phyloP scores from a whole-genome alignment of 2,888 invertebrate species.

The Lycocerus yunnanus region DNA sequence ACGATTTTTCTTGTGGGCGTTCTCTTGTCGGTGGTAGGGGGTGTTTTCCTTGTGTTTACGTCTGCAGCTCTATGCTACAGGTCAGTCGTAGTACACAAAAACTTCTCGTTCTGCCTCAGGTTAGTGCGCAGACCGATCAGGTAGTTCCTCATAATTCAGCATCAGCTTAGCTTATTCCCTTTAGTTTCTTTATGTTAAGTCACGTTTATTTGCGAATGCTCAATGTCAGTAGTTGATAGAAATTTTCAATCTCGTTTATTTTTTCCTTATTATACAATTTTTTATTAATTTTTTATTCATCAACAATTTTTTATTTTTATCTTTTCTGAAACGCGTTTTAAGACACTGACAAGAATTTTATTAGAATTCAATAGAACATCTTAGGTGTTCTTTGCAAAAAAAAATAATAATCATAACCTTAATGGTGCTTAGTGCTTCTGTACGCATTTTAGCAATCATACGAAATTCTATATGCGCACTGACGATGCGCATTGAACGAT shows the following conservation, averaged over 20 bases:
- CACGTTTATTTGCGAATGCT: slow-evolving; percentile 34
- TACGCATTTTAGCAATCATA: not conserved
- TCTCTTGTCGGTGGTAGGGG: slow-evolving; percentile 98
- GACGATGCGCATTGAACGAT: not conserved
- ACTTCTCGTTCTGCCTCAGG: slow-evolving; percentile 98
- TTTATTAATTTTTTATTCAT: not conserved
- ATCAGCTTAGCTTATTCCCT: slow-evolving; percentile 50
- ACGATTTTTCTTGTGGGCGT: slow-evolving; percentile 97
- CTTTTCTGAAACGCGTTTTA: not conserved
- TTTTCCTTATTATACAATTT: not conserved
- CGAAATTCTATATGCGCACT: not conserved
- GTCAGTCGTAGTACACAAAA: slow-evolving; percentile 99
- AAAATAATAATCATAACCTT: not conserved
- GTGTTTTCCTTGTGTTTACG: slow-evolving; percentile 98
- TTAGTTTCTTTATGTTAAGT: slow-evolving; percentile 36
- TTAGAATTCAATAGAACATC: not conserved
- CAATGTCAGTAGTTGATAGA: slow-evolving; percentile 15
- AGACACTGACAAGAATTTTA: not conserved
- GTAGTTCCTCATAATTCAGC: slow-evolving; percentile 61
- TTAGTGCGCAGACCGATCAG: slow-evolving; percentile 91
- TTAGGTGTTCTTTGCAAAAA: not conserved
- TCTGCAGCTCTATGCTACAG: slow-evolving; percentile 99
- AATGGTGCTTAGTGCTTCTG: not conserved
- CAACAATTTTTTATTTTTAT: not conserved
- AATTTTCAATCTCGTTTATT: not conserved